Conservation (phyloP, 1,140 invertebrate species). For the Chironomus striatipennis region DNA sequence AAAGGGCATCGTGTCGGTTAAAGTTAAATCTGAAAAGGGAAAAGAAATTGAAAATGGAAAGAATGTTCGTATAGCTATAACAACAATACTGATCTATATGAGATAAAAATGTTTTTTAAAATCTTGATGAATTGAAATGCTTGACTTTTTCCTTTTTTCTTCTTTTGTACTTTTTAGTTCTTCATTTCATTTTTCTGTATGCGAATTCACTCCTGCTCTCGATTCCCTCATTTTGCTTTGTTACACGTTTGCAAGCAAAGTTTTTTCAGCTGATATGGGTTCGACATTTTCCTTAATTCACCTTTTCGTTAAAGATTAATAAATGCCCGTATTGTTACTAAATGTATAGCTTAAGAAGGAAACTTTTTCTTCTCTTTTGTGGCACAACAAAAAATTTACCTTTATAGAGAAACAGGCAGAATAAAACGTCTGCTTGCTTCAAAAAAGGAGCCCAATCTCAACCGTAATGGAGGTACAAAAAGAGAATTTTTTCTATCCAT, state of each 20-base stretch:
- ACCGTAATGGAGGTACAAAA: too few species aligned
- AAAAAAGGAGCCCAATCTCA: background rate
- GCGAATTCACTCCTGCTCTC: background rate
- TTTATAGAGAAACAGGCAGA: too few species aligned
- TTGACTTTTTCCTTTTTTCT: background rate
- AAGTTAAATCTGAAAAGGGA: background rate
- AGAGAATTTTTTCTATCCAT: too few species aligned
- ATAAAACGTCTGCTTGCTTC: background rate
- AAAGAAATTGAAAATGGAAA: background rate
- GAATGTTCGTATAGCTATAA: background rate
- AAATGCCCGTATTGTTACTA: background rate
- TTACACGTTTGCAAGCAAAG: too few species aligned
- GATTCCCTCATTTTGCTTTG: too few species aligned
- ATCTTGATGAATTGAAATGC: conserved; percentile 13
- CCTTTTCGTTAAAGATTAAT: conserved; percentile 8
- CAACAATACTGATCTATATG: background rate
- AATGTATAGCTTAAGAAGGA: background rate
- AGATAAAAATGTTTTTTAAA: background rate
- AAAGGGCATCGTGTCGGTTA: background rate
- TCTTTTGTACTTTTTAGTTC: too few species aligned
- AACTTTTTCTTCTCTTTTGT: too few species aligned
- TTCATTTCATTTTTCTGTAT: background rate
- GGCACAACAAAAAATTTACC: too few species aligned
- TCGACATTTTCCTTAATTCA: conserved; percentile 9
- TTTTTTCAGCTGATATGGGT: background rate